Base-by-base conservation (phyloP, 2,888 invertebrate genomes). In the Hydriomena furcata region DNA sequence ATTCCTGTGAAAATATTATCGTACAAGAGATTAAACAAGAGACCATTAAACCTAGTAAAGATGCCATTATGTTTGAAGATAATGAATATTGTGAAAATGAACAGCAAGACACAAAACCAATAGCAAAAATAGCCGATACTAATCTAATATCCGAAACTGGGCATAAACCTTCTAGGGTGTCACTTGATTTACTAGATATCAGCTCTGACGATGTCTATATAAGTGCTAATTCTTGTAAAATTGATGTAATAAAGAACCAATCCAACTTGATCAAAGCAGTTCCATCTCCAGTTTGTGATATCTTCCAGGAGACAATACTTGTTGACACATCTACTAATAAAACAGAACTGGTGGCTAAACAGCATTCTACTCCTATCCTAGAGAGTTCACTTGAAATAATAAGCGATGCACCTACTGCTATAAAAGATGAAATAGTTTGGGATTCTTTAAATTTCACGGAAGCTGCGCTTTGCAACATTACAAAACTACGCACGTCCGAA, bases 371-470 rank as follows among this genome's bases (percentile, higher is more conserved):
- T 48, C 49, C 53, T 11, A 34, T 44, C 3, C 17, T 34, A 3
- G 35, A 52, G 20, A 42, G 8, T 11, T 23, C 46, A 31, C 25
- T 23, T 8, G 25, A 43, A 31, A 32, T 2, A n/a, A 42, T 27
- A n/a, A n/a, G 7, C 20, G 48, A 55, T 30, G 37, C 46, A 13
- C 38, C 49, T 55, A 47, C 49, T 20, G 32, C 38, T 25, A 34
- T 30, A 5, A 73, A 73, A 58, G 79, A 82, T 28, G 84, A 84
- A 20, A 67, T 81, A 42, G 56, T 77, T 49, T 88, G 88, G 88
- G 88, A 84, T 56, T 77, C 89, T 32, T 64, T 88, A 43, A 79
- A 79, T 59, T 75, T 88, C 30, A 83, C 84, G 11, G 81, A 81
- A 59, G 61, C 63, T 49, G 74, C 69, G 21, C 64, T 84, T 31